phyloP scores from a whole-genome alignment of 2,888 invertebrate genomes.

The Pterostichus niger region DNA sequence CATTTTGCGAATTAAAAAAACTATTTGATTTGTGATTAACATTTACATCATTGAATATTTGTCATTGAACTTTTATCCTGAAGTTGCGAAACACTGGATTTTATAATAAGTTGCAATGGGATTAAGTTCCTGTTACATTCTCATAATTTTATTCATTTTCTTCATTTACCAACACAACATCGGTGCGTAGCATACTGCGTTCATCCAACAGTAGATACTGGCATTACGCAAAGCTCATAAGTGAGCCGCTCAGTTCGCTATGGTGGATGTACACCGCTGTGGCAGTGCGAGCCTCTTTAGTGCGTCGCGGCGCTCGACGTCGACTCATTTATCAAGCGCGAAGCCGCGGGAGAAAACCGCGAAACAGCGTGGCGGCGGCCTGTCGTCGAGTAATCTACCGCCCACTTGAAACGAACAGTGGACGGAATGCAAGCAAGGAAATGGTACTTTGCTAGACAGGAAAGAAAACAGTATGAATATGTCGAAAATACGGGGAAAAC shows the following conservation, averaged over 20 bases:
- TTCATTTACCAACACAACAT: no score
- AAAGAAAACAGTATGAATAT: no score
- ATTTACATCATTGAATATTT: no score
- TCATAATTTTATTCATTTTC: no score
- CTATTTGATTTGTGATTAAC: no score
- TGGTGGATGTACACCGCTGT: not conserved
- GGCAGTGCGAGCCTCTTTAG: slow-evolving; percentile 4
- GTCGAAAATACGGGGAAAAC: no score
- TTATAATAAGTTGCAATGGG: no score
- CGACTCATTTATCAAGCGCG: slow-evolving; percentile 54
- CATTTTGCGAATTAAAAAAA: no score
- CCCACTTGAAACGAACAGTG: slow-evolving; percentile 43
- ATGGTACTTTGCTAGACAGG: not conserved
- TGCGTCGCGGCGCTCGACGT: slow-evolving; percentile 2
- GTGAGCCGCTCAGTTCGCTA: slow-evolving; percentile 2
- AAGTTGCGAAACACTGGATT: no score
- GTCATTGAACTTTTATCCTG: no score
- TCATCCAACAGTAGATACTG: not conserved
- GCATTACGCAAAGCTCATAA: slow-evolving; percentile 47
- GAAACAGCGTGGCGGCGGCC: slow-evolving; percentile 18
- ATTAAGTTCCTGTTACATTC: no score
- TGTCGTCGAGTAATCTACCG: slow-evolving; percentile 46
- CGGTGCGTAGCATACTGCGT: no score
- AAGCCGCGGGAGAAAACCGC: slow-evolving; percentile 48
- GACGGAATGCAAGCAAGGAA: not conserved